phyloP scores from a whole-genome alignment of 1,140 invertebrate species.

The Drosophila paulistorum region DNA sequence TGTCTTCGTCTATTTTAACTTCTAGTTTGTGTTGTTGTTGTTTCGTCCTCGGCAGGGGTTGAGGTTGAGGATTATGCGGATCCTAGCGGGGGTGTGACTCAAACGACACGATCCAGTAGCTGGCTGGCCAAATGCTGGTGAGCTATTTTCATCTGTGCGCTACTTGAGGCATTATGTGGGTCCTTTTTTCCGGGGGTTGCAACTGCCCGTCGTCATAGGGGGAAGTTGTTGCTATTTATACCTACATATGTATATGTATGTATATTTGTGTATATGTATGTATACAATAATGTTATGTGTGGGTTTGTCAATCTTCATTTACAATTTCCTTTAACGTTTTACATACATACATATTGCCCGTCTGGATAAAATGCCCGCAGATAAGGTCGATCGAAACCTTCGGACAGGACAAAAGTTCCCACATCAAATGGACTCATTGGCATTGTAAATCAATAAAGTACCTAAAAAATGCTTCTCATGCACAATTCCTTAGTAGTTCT shows the following conservation, averaged over 20 bases:
- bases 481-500: slow-evolving; percentile 31
- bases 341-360: neutral
- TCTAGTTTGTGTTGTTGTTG: neutral
- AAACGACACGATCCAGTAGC: slow-evolving; percentile 36
- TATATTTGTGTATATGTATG: neutral
- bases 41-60: slow-evolving; percentile 8
- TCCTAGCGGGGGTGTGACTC: slow-evolving; percentile 43
- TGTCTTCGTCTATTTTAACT: slow-evolving; percentile 10
- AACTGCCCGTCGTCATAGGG: slow-evolving; percentile 32
- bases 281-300: slow-evolving; percentile 16
- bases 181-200: slow-evolving; percentile 30
- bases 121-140: slow-evolving; percentile 64
- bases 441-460: slow-evolving; percentile 38
- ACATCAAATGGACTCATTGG: slow-evolving; percentile 32
- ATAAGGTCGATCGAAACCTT: slow-evolving; percentile 33
- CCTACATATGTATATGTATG: neutral
- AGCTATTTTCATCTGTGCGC: slow-evolving; percentile 51
- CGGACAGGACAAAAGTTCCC: slow-evolving; percentile 65
- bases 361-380: slow-evolving; percentile 56
- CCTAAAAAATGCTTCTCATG: neutral
- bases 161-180: slow-evolving; percentile 62
- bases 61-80: slow-evolving; percentile 13
- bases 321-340: slow-evolving; percentile 33
- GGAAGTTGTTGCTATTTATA: slow-evolving; percentile 58
- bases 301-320: slow-evolving; percentile 69